phyloP scores from a whole-genome alignment of 1,140 invertebrate genomes.

The Marisa cornuarietis region DNA sequence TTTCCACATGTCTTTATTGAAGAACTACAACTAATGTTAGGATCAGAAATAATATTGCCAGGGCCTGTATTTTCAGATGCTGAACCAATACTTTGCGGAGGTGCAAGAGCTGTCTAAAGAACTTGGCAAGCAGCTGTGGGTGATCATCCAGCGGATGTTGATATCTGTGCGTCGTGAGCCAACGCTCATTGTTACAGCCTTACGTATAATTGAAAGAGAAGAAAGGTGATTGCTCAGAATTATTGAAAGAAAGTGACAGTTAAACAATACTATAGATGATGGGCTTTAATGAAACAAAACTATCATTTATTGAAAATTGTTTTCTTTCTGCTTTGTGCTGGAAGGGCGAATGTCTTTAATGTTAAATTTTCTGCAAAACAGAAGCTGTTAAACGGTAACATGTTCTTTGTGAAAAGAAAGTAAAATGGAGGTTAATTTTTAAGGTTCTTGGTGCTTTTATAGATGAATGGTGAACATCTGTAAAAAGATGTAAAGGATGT shows the following conservation, averaged over 20 bases:
- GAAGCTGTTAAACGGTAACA: too few relatives aligned
- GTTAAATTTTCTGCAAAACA: background rate
- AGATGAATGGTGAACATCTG: too few relatives aligned
- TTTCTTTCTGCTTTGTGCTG: background rate
- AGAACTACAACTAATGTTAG: too few relatives aligned
- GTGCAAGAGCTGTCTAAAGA: conserved; percentile 89
- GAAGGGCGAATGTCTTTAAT: background rate
- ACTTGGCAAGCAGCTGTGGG: conserved; percentile 85
- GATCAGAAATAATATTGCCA: too few relatives aligned
- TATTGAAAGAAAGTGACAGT: background rate
- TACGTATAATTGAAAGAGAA: conserved; percentile 96
- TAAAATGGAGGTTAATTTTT: too few relatives aligned
- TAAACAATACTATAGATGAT: background rate
- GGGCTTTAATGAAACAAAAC: background rate
- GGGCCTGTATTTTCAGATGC: conserved; percentile 53
- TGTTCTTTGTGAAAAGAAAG: too few relatives aligned
- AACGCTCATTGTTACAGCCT: conserved; percentile 92
- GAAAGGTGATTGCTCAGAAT: conserved; percentile 73
- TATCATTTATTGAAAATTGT: background rate
- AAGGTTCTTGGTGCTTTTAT: too few relatives aligned
- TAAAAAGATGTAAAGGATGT: too few relatives aligned
- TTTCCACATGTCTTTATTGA: too few relatives aligned
- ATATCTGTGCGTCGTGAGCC: conserved; percentile 96
- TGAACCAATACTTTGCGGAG: conserved; percentile 96
- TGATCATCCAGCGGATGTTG: conserved; percentile 88